Base-by-base conservation (phyloP, 2,113 vertebrate genomes). In the Mormoops blainvillei region DNA sequence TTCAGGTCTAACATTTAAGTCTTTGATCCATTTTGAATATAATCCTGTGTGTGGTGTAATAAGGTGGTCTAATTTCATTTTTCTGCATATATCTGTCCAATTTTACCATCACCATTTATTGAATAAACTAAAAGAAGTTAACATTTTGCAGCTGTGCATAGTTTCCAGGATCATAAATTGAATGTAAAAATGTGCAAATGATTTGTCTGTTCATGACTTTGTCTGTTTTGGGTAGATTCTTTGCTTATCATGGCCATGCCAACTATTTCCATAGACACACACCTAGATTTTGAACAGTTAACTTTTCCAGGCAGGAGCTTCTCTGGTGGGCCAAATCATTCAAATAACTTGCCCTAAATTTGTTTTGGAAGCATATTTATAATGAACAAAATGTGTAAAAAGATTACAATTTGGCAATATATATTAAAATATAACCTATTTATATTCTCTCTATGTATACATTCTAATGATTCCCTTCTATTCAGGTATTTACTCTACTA, bases 381-480 rank as follows among this genome's bases (percentile, higher is more conserved):
- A 94, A 31, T 76, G 68, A 94, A 45, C 5, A 91, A 84, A 76
- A 92, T n/a, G n/a, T n/a, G 12, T 8, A 74, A 90, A 91, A 94
- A 58, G 31, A 54, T 84, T 90, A 71, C 4, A 87, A 80, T 73
- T 95, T 92, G 68, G 24, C 15, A 92, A 36, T 92, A 28, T 61
- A 16, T 94, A 36, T 89, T 96, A 87, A 94, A 92, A 74, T 88
- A 92, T 73, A 74, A 95, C 45, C 20, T 78, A 52, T 81, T 33
- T 58, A 28, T 67, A 43, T 77, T 65, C 41, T 41, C 26, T 81
- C 13, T 26, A 3, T 33, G n/a, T 48, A 45, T 93, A 24, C 38
- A 41, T 94, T 61, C 41, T 36, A 70, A 83, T 63, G 58, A 63
- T 63, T 63, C 12, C 12, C 58, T 61, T 12, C 28, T 31, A 63